A percentile compares a stretch with the other conserved stretches of the same genome.
These are phyloP conservation scores for Phocoena phocoena DNA, from an alignment of 2,113 vertebrate species.

Conservation along the genomic window DNA sequence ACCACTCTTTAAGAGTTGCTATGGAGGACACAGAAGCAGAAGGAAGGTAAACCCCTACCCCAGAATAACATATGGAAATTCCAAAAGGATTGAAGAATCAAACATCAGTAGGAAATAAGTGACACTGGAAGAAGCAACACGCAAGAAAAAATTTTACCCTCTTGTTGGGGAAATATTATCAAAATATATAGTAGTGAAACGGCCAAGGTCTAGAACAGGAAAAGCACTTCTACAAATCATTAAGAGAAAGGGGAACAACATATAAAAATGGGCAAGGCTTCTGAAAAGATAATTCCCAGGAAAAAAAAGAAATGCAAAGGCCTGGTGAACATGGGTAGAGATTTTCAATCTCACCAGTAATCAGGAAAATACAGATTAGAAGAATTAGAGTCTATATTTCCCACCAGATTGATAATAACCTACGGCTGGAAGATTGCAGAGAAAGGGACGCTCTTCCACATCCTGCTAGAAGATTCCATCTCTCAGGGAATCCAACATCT, in stretches of 20 bases:
- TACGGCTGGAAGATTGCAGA: neutral
- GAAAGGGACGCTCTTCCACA: neutral
- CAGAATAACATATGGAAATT: neutral
- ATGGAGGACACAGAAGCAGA: neutral
- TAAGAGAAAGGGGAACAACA: neutral
- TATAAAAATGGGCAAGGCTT: neutral
- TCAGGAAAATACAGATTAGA: neutral
- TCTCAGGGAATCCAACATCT: neutral
- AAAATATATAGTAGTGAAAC: neutral
- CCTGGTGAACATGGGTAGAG: neutral
- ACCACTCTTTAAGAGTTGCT: neutral
- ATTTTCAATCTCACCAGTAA: neutral
- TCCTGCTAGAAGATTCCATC: neutral
- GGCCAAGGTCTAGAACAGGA: neutral
- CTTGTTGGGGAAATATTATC: neutral
- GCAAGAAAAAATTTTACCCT: neutral
- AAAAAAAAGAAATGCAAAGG: neutral
- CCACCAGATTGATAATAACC: neutral
- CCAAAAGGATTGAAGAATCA: neutral
- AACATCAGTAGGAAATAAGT: neutral
- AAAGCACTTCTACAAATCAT: neutral
- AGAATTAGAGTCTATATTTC: neutral
- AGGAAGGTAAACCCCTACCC: neutral
- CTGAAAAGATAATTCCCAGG: neutral
- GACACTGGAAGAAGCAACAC: neutral